A percentile compares a stretch with the other conserved stretches of the same genome.
Evolutionary conservation across 2,888 invertebrate genomes (phyloP).

Genomic region (Ethmia dodecea): DNA sequence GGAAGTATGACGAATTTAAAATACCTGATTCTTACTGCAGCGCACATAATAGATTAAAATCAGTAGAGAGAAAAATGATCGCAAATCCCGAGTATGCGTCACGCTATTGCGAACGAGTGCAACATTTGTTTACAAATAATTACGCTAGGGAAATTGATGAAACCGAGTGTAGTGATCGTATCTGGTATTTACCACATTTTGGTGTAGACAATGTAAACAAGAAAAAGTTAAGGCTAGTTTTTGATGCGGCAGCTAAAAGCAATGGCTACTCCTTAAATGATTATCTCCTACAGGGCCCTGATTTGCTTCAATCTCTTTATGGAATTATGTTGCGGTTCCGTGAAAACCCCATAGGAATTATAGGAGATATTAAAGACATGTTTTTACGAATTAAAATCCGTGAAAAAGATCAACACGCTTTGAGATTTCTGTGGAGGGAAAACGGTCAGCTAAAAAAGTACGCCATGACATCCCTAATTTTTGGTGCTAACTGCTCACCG

Average conservation of each 20-base stretch:
- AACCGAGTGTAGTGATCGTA: conserved; percentile 1
- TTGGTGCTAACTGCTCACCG: conserved; percentile 15
- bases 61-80: conserved; percentile 20
- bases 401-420: conserved; percentile 12
- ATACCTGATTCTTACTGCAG: conserved; percentile 18
- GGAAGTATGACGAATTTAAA: conserved; percentile 15
- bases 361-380: conserved; percentile 8
- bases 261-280: conserved; percentile 18
- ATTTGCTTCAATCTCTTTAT: conserved; percentile 16
- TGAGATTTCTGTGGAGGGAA: conserved; percentile 12
- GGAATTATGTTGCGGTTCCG: conserved; percentile 21
- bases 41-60: conserved; percentile 16
- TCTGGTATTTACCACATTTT: conserved; percentile 26
- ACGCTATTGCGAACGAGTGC: conserved; percentile 18
- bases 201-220: conserved; percentile 24
- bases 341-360: conserved; percentile 14
- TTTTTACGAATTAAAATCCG: conserved; percentile 16
- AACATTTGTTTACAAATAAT: conserved; percentile 21
- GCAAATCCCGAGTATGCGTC: conserved; percentile 7
- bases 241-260: conserved; percentile 18
- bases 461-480: conserved; percentile 17
- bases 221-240: conserved; percentile 19
- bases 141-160: conserved; percentile 15
- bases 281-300: conserved; percentile 17
- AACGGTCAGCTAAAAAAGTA: conserved; percentile 1